Evolutionary conservation across 2,888 invertebrate species (phyloP), one percentile per base, ranked within the genome.

Genomic region (Cheilosia variabilis): DNA sequence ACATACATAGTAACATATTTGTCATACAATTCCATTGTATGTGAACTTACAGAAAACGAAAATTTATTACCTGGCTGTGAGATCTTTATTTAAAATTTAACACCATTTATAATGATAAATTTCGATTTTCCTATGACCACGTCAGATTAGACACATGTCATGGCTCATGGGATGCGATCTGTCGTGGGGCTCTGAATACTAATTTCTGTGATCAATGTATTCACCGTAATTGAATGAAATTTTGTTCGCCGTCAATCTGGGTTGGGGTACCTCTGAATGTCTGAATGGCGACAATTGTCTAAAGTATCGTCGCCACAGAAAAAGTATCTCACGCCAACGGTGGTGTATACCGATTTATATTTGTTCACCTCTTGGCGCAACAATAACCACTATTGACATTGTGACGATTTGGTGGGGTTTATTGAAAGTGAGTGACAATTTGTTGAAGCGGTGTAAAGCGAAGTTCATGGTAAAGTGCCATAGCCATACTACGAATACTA

Each of bases 51-150:
- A 76, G 55, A 76, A 60, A 47, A 60, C 60, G 66, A 68, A 22
- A 80, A 86, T 86, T 81, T 86, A 81, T 86, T 76, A 81, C 86
- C 81, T 76, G 63, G 50, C 79, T 72, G 72, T 66, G 71, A 81
- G 80, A 68, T 86, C 86, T 86, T 86, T 86, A 86, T 86, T 86
- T 77, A 72, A 77, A 81, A 81, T 62, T 86, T 86, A 86, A 86
- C 86, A 86, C 86, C 81, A 81, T 86, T 86, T 86, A 66, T 81
- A 77, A 81, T 80, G 86, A 81, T 86, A 86, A 81, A 86, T 86
- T 81, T 76, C 76, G 75, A 77, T 86, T 86, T 86, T 62, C 71
- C 81, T 71, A 62, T 84, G 76, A 80, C 86, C 81, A 72, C 19
- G 63, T 47, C 76, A 72, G 80, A 80, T 81, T 72, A 77, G 77